A percentile compares a stretch with the other conserved stretches of the same genome.
Evolutionary conservation across 2,113 vertebrate species (phyloP).

Genomic region (Thryonomys swinderianus): DNA sequence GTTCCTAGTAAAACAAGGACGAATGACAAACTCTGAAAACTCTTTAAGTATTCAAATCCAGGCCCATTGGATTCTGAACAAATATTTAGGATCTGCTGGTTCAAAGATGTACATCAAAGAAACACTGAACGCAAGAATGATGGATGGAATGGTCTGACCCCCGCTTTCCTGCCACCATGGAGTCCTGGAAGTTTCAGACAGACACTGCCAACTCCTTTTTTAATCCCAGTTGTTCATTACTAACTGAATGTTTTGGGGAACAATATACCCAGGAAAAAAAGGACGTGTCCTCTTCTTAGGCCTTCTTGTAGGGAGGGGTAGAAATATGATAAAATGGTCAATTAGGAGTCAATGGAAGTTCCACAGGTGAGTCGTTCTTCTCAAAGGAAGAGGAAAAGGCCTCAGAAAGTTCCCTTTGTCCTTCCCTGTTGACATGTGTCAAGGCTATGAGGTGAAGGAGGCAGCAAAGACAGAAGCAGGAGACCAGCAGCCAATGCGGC

Average conservation of each 20-base stretch:
- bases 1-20: neutral
- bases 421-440: neutral
- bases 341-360: accelerated
- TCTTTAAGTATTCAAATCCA: slow-evolving; percentile 23
- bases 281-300: neutral
- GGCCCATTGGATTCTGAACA: neutral
- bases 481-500: no score
- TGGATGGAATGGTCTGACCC: neutral
- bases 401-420: neutral
- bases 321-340: neutral
- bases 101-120: neutral
- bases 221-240: neutral
- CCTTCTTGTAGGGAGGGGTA: neutral
- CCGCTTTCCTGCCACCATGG: accelerated
- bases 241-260: neutral
- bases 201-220: neutral
- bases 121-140: neutral
- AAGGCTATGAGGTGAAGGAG: neutral
- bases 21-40: neutral
- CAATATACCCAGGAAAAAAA: neutral
- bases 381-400: neutral
- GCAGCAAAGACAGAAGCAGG: accelerated
- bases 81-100: neutral
- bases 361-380: neutral
- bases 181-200: accelerated